Evolutionary conservation across 2,113 vertebrate genomes (phyloP).

Genomic region (Odobenus rosmarus): DNA sequence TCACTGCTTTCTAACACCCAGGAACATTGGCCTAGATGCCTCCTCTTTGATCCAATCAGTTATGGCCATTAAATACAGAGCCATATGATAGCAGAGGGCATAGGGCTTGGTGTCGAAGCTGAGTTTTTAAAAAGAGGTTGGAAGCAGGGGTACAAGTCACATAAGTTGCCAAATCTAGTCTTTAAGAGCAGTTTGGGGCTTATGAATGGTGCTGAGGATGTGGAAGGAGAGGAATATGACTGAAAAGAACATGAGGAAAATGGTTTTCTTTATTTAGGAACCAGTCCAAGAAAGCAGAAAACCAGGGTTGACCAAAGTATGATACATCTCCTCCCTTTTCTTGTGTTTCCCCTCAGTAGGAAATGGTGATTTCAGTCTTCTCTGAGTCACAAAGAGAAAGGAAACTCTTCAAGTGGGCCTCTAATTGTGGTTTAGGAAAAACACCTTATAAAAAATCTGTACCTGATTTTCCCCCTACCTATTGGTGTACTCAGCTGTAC

Average conservation of each 20-base stretch:
- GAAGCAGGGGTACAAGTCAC: not conserved
- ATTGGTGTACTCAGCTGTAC: slow-evolving; percentile 7
- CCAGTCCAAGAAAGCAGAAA: not conserved
- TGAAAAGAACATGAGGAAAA: not conserved
- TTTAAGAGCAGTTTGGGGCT: not conserved
- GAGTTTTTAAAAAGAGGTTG: not conserved
- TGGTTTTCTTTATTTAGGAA: slow-evolving; percentile 27
- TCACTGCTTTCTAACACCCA: not conserved
- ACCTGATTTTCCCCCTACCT: slow-evolving; percentile 56
- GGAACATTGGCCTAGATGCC: not conserved
- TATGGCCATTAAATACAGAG: not conserved
- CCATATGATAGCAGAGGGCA: not conserved
- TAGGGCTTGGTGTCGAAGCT: not conserved
- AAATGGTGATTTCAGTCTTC: slow-evolving; percentile 60
- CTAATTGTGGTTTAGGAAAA: slow-evolving; percentile 71
- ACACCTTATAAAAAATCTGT: slow-evolving; percentile 56
- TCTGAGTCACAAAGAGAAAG: slow-evolving; percentile 69
- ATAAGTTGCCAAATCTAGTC: not conserved
- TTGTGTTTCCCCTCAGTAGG: slow-evolving; percentile 51
- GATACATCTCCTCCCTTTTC: slow-evolving; percentile 42
- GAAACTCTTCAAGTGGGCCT: slow-evolving; percentile 58
- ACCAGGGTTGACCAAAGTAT: not conserved
- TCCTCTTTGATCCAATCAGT: not conserved
- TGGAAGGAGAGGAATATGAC: not conserved
- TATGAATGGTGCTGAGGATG: not conserved